Evolutionary conservation across 2,888 invertebrate genomes (phyloP).

Genomic region (Lasioglossum villosulum): DNA sequence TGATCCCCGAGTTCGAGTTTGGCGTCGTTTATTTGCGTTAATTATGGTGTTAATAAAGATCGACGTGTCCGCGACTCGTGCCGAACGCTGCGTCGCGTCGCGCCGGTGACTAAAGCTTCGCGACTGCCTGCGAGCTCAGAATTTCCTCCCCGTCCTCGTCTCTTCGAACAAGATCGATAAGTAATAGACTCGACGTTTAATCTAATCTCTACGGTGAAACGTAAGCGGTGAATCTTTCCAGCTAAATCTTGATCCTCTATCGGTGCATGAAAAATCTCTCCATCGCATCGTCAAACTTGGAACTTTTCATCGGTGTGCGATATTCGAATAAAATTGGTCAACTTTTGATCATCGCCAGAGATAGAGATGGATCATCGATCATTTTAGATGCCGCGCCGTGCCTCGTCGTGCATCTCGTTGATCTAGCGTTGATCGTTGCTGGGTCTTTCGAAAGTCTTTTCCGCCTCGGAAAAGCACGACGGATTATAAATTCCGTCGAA

Average conservation of each 20-base stretch:
- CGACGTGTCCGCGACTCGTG: not conserved
- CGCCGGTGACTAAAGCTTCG: not conserved
- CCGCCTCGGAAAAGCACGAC: not conserved
- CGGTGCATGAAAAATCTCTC: not conserved
- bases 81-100: no score
- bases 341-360: not conserved
- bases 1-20: not conserved
- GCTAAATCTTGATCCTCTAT: not conserved
- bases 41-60: slow-evolving; percentile 37
- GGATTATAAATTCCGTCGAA: not conserved
- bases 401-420: not conserved
- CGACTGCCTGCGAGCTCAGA: not conserved
- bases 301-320: not conserved
- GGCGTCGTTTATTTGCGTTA: slow-evolving; percentile 24
- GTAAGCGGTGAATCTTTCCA: no score
- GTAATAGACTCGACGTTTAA: not conserved
- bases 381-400: not conserved
- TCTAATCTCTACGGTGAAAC: no score
- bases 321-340: not conserved
- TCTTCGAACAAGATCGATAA: not conserved
- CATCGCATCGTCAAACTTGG: not conserved
- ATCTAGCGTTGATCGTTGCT: not conserved
- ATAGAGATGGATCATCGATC: not conserved
- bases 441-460: not conserved
- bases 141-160: not conserved